A percentile compares a stretch with the other conserved stretches of the same genome.
Conservation (phyloP, 2,797 vertebrate genomes). For the Platyrinchus mystaceus region DNA sequence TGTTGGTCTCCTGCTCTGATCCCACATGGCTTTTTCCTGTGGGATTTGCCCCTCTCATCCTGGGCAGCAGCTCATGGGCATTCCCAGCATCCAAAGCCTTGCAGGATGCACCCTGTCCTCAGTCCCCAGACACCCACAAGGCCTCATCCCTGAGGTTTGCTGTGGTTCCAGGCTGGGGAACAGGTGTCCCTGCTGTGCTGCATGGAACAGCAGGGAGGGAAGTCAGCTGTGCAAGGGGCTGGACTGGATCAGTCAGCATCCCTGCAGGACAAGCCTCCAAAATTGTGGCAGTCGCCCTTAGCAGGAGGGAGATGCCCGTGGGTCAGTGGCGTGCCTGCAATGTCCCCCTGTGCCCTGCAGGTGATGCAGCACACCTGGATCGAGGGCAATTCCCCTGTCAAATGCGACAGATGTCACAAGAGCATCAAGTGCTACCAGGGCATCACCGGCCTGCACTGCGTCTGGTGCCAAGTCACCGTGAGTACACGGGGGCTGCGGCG, state of each 20-base stretch:
- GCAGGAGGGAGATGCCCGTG: accelerated
- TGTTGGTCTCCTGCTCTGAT: neutral
- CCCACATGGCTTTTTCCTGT: neutral
- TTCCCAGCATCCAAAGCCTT: neutral
- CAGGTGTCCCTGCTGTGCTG: accelerated
- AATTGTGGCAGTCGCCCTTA: accelerated
- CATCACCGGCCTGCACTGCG: constrained; percentile 91
- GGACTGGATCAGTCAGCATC: neutral
- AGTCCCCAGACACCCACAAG: accelerated
- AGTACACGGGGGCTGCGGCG: constrained; percentile 35
- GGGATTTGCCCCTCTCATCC: neutral
- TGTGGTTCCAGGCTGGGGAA: accelerated
- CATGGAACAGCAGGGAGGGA: neutral
- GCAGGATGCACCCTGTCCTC: neutral
- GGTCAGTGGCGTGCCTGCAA: accelerated
- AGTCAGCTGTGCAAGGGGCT: accelerated
- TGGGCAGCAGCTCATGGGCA: neutral
- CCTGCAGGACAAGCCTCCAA: accelerated
- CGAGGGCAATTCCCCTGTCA: constrained; percentile 90
- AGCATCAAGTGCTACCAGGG: constrained; percentile 97
- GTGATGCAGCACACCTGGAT: constrained; percentile 96
- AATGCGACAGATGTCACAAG: constrained; percentile 91
- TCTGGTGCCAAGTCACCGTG: constrained; percentile 94
- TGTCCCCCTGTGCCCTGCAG: constrained; percentile 66
- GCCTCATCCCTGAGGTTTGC: neutral